Evolutionary conservation across 2,797 vertebrate species (phyloP), one percentile per base, ranked within the genome.

Genomic region (Morus bassanus): DNA sequence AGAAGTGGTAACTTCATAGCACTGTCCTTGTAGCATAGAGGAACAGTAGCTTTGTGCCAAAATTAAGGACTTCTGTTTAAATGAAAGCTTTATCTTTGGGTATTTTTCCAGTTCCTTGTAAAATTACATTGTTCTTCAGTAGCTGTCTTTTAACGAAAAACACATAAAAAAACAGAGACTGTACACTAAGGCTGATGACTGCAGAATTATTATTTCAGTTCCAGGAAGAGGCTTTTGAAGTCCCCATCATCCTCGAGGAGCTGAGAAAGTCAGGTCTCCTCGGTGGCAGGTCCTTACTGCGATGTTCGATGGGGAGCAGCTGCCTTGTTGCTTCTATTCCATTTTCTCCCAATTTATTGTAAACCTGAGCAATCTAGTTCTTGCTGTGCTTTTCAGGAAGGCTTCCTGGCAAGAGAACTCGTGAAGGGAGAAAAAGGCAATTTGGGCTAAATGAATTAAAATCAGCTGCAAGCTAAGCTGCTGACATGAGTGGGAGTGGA

Each of bases 401-500:
- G 51, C 8, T 94, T n/a, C 48, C 51, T 89, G 18, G 45, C 0
- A 43, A 91, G 78, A 95, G 53, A 28, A 35, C 18, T 89, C 7
- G 1, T 1, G 12, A 45, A 1, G 28, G 15, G 56, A 50, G 33
- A 75, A n/a, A 59, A 72, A 48, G 37, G 31, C 74, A 91, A 80
- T 95, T 83, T 95, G 65, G 64, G 33, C 84, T 85, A 92, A 91
- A 93, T 79, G 35, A 54, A 18, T 81, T 54, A 46, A 90, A 80
- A 79, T 91, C 9, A 82, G 28, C 59, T 85, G 51, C 7, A 9
- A 93, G 77, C 54, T 65, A 85, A 63, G 46, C 59, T 85, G 75
- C 77, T 84, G 88, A 63, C 84, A 56, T 59, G 80, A 93, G 94
- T 96, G 77, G 90, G 86, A 95, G 69, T 35, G 50, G 90, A 95